A percentile compares a stretch with the other conserved stretches of the same genome.
phyloP scores from a whole-genome alignment of 2,797 vertebrate species.

The Epinephelus awoara region DNA sequence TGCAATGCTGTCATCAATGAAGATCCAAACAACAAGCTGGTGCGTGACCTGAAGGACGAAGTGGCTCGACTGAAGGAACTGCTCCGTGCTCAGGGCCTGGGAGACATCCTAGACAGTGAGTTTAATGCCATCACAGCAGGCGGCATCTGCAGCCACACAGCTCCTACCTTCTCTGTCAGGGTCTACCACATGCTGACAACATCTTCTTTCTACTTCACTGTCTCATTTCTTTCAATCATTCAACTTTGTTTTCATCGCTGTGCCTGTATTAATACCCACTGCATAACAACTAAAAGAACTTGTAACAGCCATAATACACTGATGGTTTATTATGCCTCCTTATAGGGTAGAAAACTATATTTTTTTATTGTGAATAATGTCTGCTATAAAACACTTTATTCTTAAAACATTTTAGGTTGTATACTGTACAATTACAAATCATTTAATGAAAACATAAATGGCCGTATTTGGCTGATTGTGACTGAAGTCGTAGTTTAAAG shows the following conservation, averaged over 20 bases:
- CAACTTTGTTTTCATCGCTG: slow-evolving; percentile 45
- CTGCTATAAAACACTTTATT: background rate
- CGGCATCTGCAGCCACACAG: slow-evolving; percentile 34
- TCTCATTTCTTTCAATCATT: slow-evolving; percentile 46
- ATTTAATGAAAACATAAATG: background rate
- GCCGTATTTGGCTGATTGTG: slow-evolving; percentile 21
- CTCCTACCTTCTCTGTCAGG: slow-evolving; percentile 42
- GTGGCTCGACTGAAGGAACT: slow-evolving; percentile 96
- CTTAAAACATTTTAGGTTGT: background rate
- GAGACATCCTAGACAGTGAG: slow-evolving; percentile 99
- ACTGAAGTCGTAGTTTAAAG: slow-evolving; percentile 31
- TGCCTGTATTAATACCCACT: slow-evolving; percentile 22
- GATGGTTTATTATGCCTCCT: slow-evolving; percentile 30
- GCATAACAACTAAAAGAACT: slow-evolving; percentile 31
- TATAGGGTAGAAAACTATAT: background rate
- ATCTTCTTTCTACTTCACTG: slow-evolving; percentile 46
- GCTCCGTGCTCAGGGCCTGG: slow-evolving; percentile 95
- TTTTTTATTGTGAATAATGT: background rate
- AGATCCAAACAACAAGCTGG: slow-evolving; percentile 97
- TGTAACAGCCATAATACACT: background rate
- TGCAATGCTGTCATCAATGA: slow-evolving; percentile 99
- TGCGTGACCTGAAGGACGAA: slow-evolving; percentile 98
- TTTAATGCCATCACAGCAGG: slow-evolving; percentile 60
- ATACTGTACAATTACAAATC: background rate
- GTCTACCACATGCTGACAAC: slow-evolving; percentile 37